A percentile compares a stretch with the other conserved stretches of the same genome.
These are phyloP conservation scores for Callopanchax toddi DNA, from an alignment of 2,113 vertebrate genomes.

Conservation along the genomic window DNA sequence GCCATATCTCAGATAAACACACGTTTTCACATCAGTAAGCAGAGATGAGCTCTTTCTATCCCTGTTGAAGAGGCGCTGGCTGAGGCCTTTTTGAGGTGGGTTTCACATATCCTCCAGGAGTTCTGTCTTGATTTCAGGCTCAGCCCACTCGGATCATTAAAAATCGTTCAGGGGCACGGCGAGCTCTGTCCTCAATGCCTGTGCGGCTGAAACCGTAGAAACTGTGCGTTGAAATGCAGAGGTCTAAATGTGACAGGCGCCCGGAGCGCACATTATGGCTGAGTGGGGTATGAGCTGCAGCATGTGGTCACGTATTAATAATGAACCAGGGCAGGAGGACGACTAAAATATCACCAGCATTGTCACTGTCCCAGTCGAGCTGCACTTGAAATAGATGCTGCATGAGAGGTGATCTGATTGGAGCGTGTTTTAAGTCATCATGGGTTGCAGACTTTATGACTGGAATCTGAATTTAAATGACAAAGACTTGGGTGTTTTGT, in stretches of 20 bases:
- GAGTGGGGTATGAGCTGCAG: conserved; percentile 59
- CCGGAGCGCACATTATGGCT: conserved; percentile 64
- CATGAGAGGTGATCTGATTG: conserved; percentile 54
- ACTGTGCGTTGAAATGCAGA: conserved; percentile 78
- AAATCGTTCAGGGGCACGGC: conserved; percentile 75
- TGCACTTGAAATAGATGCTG: conserved; percentile 64
- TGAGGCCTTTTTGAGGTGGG: conserved; percentile 62
- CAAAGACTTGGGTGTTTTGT: too few species aligned
- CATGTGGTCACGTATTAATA: conserved; percentile 80
- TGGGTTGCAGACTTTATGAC: too few species aligned
- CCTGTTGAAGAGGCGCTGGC: conserved; percentile 21
- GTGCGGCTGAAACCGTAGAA: conserved; percentile 83
- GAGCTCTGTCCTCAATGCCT: conserved; percentile 62
- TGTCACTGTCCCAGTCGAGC: conserved; percentile 62
- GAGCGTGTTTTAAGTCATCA: too few species aligned
- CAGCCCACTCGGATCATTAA: conserved; percentile 77
- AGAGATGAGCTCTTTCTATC: conserved; percentile 43
- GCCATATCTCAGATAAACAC: neutral
- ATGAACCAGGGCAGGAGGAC: conserved; percentile 69
- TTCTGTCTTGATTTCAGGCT: conserved; percentile 74
- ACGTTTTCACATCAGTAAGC: conserved; percentile 29
- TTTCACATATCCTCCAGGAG: conserved; percentile 68
- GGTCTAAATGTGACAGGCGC: conserved; percentile 81
- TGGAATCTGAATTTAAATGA: too few species aligned
- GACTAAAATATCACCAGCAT: conserved; percentile 72